Conservation (phyloP, 2,113 vertebrate genomes). For the Nesoenas mayeri region DNA sequence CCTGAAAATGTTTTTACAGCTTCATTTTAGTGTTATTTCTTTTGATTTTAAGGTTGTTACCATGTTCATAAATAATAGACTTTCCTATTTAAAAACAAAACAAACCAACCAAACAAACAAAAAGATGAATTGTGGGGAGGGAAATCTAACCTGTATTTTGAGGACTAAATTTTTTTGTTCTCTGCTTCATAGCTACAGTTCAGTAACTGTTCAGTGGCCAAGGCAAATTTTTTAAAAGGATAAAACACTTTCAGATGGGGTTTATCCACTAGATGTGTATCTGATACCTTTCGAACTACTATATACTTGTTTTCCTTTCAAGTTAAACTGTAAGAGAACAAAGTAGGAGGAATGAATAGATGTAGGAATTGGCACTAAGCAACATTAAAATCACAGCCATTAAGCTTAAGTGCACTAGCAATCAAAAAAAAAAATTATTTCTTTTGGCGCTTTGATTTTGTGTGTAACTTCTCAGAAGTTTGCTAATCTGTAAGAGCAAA, state of each 20-base stretch:
- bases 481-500: neutral
- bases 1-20: neutral
- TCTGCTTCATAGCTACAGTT: neutral
- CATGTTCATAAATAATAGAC: neutral
- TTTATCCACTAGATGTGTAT: neutral
- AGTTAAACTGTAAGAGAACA: neutral
- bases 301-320: neutral
- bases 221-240: accelerated
- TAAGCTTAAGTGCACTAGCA: neutral
- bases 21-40: neutral
- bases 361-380: neutral
- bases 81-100: neutral
- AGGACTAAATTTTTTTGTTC: neutral
- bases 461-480: neutral
- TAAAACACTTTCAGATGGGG: neutral
- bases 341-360: neutral
- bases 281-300: neutral
- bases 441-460: neutral
- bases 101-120: too few species aligned
- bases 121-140: neutral
- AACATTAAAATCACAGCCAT: neutral
- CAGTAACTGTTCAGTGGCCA: neutral
- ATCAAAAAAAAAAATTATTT: neutral
- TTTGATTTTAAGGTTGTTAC: neutral
- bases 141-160: neutral